Evolutionary conservation across 1,140 invertebrate genomes (phyloP), one percentile per base, ranked within the genome.

Genomic region (Microplitis mediator): DNA sequence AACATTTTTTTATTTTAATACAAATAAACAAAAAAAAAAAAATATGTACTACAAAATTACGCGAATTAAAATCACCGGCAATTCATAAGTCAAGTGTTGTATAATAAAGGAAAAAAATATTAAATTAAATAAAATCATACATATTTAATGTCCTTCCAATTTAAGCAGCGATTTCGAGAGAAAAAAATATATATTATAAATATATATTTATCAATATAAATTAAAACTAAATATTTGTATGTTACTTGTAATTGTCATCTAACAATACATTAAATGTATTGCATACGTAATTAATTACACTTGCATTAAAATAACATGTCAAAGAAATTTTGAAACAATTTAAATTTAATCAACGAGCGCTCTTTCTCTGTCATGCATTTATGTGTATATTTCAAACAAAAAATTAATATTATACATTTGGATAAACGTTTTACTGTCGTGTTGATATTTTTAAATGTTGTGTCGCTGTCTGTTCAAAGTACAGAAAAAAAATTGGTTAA

Each of bases 381-480:
- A 76, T 80, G 76, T 76, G 75, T 77, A 72, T 69, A 74, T 76
- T 75, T 65, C 58, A 60, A 64, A 61, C 64, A 69, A 35, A 64
- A 68, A 84, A 78, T 77, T 72, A 66, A 77, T 79, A 80, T 77
- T 80, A 76, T 68, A 79, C 74, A 76, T 80, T 77, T 77, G 76
- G 76, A 77, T 84, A 82, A 84, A 82, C 79, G 79, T 84, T 80
- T 82, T 74, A 76, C 75, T 82, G 77, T 82, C 79, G 78, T 84
- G 77, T 84, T 79, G 79, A 78, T 85, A 83, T 83, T 78, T 84
- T 80, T 85, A 78, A 77, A 80, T 86, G 83, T 45, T 45, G 39
- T 86, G 81, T 83, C 80, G 77, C 71, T 85, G 78, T 85, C 72
- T 78, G 71, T 81, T 75, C 76, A 76, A 76, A 69, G 69, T 23